Evolutionary conservation across 1,140 invertebrate genomes (phyloP).

Genomic region (Magallana angulata): DNA sequence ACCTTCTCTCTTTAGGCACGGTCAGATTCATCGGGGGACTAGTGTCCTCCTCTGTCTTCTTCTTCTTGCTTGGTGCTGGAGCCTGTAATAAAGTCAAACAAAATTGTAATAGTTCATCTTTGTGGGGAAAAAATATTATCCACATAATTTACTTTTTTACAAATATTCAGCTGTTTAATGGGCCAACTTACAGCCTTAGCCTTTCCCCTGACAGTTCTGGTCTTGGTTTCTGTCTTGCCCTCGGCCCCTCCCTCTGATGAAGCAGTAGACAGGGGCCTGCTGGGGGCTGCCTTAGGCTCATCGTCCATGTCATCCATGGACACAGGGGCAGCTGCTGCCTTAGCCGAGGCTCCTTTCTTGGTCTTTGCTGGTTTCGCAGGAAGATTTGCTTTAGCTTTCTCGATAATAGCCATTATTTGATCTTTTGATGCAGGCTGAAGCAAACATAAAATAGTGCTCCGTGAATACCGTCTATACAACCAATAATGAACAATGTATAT

Average conservation of each 20-base stretch:
- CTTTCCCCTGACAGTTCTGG: slow-evolving; percentile 61
- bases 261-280: slow-evolving; percentile 51
- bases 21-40: slow-evolving; percentile 88
- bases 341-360: slow-evolving; percentile 61
- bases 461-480: too few species aligned
- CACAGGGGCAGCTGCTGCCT: slow-evolving; percentile 51
- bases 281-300: slow-evolving; percentile 39
- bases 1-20: slow-evolving; percentile 93
- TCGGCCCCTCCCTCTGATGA: slow-evolving; percentile 49
- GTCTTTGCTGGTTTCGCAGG: slow-evolving; percentile 85
- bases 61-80: slow-evolving; percentile 78
- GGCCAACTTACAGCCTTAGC: slow-evolving; percentile 59
- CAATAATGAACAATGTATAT: too few species aligned
- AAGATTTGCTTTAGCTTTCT: slow-evolving; percentile 91
- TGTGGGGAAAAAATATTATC: not conserved
- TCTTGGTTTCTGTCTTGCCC: slow-evolving; percentile 53
- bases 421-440: slow-evolving; percentile 88
- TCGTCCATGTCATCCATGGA: slow-evolving; percentile 64
- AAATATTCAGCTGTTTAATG: not conserved
- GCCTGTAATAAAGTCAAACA: slow-evolving; percentile 49
- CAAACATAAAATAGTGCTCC: too few species aligned
- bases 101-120: not conserved
- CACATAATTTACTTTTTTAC: not conserved
- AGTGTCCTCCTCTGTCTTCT: slow-evolving; percentile 93
- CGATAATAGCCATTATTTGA: slow-evolving; percentile 88